Evolutionary conservation across 2,888 invertebrate species (phyloP).

Genomic region (Drosophila ustulata): DNA sequence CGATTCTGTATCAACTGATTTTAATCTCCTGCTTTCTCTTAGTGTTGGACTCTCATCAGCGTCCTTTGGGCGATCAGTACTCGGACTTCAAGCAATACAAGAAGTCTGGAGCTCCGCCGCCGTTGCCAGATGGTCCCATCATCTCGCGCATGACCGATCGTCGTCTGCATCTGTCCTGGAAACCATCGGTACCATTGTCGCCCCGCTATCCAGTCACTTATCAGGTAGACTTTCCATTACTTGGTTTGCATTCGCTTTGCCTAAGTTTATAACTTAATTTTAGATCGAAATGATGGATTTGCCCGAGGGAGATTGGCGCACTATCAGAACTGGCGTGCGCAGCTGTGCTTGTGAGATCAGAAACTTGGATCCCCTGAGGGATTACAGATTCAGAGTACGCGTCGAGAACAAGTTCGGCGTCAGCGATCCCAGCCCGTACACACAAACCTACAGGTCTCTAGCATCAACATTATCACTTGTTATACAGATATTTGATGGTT

Average conservation of each 20-base stretch:
- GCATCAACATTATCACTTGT: not conserved
- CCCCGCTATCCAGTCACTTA: conserved; percentile 96
- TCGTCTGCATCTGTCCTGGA: conserved; percentile 96
- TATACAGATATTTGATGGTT: not conserved
- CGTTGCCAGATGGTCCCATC: conserved; percentile 95
- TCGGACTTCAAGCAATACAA: conserved; percentile 93
- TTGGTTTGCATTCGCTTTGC: not conserved
- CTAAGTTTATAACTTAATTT: not conserved
- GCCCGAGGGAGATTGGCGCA: conserved; percentile 97
- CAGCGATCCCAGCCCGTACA: conserved; percentile 97
- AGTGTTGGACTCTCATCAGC: conserved; percentile 89
- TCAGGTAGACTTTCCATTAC: conserved; percentile 87
- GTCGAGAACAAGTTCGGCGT: conserved; percentile 99
- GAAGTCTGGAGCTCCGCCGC: conserved; percentile 93
- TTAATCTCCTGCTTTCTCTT: not conserved
- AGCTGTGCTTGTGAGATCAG: conserved; percentile 95
- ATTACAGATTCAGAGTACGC: conserved; percentile 97
- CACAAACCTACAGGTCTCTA: conserved; percentile 88
- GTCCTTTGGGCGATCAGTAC: conserved; percentile 91
- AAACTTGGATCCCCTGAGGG: conserved; percentile 95
- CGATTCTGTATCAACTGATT: not conserved
- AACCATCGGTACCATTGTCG: conserved; percentile 94
- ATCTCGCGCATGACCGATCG: conserved; percentile 97
- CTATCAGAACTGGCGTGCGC: conserved; percentile 92
- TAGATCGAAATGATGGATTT: conserved; percentile 95